Base-by-base conservation (phyloP, 2,797 vertebrate genomes). In the Neomorphus geoffroyi region DNA sequence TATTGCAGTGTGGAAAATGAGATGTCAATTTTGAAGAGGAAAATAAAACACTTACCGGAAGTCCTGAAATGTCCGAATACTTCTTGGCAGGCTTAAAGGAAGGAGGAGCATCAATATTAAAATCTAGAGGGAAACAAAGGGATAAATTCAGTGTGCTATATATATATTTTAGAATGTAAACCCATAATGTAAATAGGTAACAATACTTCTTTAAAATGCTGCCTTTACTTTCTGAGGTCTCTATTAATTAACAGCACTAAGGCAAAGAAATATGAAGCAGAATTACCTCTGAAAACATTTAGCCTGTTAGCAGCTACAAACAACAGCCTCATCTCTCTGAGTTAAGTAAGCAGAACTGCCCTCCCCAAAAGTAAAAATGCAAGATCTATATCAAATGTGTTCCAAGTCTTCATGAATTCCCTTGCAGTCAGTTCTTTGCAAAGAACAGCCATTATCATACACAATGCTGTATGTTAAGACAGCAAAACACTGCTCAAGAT, bases 11-110 rank as follows among this genome's bases (percentile, higher is more conserved):
- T 66, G 46, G 26, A 56, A 93, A 54, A 13, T 39, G 7, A 75
- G 41, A 66, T 66, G 13, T 8, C 17, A 72, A 1, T 79, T 96
- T 80, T 83, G 18, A 84, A 79, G 41, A 56, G 19, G 39, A 46
- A 57, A 73, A 78, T 51, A 78, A 71, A 62, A 81, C 94, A 98
- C 98, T 99, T 96, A 99, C 99, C 7, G 98, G 98, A 74, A 99
- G 98, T 90, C 99, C 99, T 91, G 99, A 99, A 93, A 99, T 99
- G 95, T 99, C 99, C 0, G 99, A 99, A 92, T 99, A 99, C 96
- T 99, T 99, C 97, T 99, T 99, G 67, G 98, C 98, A 91, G 99
- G 99, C 93, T 99, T 99, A 97, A 99, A 98, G 61, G 99, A 99
- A 57, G 99, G 99, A 93, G 98, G 99, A 54, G 99, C 99, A 92